These are phyloP conservation scores for Pocillopora damicornis DNA, from an alignment of 64 coral and sea anemone species.

Conservation along the genomic window DNA sequence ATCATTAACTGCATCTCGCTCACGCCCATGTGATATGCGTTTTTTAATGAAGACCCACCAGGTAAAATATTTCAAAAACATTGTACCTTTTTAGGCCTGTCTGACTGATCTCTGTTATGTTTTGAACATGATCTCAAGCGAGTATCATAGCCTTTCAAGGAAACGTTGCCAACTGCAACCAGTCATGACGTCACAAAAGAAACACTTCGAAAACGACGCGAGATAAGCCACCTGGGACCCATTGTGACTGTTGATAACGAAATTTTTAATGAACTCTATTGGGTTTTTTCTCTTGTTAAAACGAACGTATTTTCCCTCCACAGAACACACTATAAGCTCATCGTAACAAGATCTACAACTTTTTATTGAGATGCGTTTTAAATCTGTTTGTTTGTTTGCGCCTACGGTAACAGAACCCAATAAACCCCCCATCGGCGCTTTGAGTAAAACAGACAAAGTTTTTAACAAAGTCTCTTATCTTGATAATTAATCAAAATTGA, in stretches of 20 bases:
- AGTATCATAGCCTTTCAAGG: too few relatives aligned
- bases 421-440: neutral
- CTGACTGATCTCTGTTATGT: neutral
- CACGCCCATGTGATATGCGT: neutral
- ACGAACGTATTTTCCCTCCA: neutral
- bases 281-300: neutral
- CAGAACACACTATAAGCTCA: neutral
- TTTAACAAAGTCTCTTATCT: slow-evolving; percentile 11
- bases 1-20: neutral
- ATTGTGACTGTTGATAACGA: neutral
- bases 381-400: neutral
- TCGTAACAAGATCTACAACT: neutral
- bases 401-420: neutral
- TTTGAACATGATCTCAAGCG: too few relatives aligned
- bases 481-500: slow-evolving; percentile 17
- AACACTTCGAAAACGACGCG: neutral
- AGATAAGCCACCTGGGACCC: neutral
- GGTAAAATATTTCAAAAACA: neutral
- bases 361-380: neutral
- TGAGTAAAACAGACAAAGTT: neutral
- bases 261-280: neutral
- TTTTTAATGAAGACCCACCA: neutral
- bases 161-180: neutral
- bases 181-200: neutral
- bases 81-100: neutral